Percentiles rank a stretch among this genome's conserved stretches.
phyloP scores from a whole-genome alignment of 2,113 vertebrate species.

The Telmatochromis sp. region DNA sequence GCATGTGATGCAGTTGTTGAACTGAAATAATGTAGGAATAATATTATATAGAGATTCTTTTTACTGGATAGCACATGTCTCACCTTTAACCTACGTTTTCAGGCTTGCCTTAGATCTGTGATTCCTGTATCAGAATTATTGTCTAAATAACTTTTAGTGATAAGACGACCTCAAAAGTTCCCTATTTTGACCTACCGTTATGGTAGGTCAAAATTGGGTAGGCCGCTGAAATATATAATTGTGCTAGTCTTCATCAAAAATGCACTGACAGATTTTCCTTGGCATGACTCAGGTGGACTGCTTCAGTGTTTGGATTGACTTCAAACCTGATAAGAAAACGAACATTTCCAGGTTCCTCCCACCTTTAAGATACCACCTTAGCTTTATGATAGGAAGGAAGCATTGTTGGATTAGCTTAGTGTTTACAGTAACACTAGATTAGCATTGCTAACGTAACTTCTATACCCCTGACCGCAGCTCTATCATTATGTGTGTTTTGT shows the following conservation, averaged over 20 bases:
- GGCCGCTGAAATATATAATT: background rate
- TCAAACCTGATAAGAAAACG: background rate
- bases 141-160: background rate
- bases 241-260: background rate
- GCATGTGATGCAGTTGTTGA: background rate
- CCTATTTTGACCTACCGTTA: accelerated
- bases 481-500: background rate
- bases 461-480: background rate
- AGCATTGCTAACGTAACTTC: background rate
- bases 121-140: background rate
- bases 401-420: background rate
- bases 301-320: background rate
- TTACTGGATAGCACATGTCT: background rate
- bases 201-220: background rate
- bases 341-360: background rate
- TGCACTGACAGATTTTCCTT: background rate
- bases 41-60: background rate
- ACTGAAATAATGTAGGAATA: background rate
- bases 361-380: background rate
- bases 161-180: background rate
- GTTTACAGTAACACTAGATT: background rate
- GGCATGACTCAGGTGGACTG: background rate
- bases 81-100: background rate
- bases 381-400: background rate
- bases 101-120: background rate